Conservation (phyloP, 2,888 invertebrate genomes). For the Temnothorax rugatulus region DNA sequence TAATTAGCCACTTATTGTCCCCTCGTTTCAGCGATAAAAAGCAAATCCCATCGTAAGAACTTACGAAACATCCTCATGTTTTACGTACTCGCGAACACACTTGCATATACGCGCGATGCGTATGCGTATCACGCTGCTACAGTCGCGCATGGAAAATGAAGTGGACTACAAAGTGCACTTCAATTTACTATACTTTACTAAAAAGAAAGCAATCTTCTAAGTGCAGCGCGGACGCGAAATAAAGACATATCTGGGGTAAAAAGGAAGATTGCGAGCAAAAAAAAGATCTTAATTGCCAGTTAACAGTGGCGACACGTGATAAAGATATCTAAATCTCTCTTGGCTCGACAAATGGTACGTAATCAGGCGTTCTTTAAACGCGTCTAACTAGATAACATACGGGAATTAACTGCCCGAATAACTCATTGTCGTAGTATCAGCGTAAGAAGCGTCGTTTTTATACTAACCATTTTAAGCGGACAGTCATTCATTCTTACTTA, state of each 20-base stretch:
- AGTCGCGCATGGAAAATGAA: slow-evolving; percentile 22
- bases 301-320: slow-evolving; percentile 40
- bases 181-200: slow-evolving; percentile 16
- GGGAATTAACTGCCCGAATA: slow-evolving; percentile 23
- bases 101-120: slow-evolving; percentile 3
- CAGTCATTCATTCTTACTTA: background rate
- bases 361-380: slow-evolving; percentile 27
- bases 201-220: slow-evolving; percentile 35
- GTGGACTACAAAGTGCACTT: slow-evolving; percentile 15
- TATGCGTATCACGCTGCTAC: no score
- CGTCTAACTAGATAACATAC: slow-evolving; percentile 39
- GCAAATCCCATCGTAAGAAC: background rate
- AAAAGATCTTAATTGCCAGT: slow-evolving; percentile 29
- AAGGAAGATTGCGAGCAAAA: background rate
- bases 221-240: slow-evolving; percentile 4
- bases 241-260: background rate
- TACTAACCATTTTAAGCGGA: background rate
- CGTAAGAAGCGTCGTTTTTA: slow-evolving; percentile 11
- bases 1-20: slow-evolving; percentile 2
- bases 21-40: background rate
- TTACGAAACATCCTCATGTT: background rate
- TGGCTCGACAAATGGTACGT: slow-evolving; percentile 17
- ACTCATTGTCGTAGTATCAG: slow-evolving; percentile 18
- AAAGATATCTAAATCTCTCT: slow-evolving; percentile 37
- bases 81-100: background rate